Evolutionary conservation across 2,888 invertebrate genomes (phyloP), one percentile per base, ranked within the genome.

Genomic region (Mayetiola destructor): DNA sequence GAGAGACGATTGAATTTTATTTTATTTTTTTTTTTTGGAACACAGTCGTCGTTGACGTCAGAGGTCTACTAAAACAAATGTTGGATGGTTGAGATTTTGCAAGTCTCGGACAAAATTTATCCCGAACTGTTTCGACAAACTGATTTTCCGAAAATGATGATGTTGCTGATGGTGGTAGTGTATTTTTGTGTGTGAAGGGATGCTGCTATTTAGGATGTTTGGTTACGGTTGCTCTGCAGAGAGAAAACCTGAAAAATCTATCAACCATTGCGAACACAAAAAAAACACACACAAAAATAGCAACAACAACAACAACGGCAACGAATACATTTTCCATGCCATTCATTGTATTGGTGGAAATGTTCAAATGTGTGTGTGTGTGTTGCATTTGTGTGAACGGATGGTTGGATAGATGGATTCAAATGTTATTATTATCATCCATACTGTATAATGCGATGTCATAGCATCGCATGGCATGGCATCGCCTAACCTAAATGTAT

Each of bases 11-110:
- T n/a, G n/a, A 27, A 9, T 14, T 8, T n/a, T 27, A 27, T 27
- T 3, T n/a, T 27, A 21, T 48, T 48, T 48, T n/a, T n/a, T n/a
- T n/a, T n/a, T n/a, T n/a, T n/a, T n/a, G n/a, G n/a, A 48, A 27
- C 48, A 48, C 48, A 48, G n/a, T 48, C 48, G 48, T 48, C 48
- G 48, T 48, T 48, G 48, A 48, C 48, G 48, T 48, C 48, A 48
- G 48, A 48, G 27, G 48, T 48, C 48, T 48, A 48, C 48, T 48
- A 16, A 48, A 48, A 48, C 27, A 27, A 48, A 48, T 27, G 48
- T 27, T 48, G 27, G 23, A n/a, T 27, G 23, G 27, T 48, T 48
- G 48, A 27, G 48, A 48, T 27, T 48, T 48, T 48, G 27, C 23
- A 48, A 48, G 48, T 48, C 27, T 48, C 48, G 14, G 48, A n/a